Evolutionary conservation across 2,797 vertebrate genomes (phyloP), one percentile per base, ranked within the genome.

Genomic region (Falco naumanni): DNA sequence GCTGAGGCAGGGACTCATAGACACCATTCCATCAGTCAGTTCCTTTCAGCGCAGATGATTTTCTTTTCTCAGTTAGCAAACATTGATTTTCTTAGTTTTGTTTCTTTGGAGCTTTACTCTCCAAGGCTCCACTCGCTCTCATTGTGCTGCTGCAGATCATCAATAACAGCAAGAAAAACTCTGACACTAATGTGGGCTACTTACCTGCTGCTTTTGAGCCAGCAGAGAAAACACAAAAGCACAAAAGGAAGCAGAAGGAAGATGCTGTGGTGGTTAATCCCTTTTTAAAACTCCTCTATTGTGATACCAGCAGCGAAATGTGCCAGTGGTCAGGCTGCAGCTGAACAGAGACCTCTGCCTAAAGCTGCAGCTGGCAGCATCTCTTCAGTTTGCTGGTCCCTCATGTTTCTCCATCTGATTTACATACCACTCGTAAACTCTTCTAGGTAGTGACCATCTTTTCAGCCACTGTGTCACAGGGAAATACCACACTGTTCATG

Each of bases 81-180:
- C 90, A 97, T 93, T 83, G 97, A 98, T 97, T 97, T 97, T 97
- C 87, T 85, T 92, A 77, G 90, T 87, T 91, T 94, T 90, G 78
- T 96, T 96, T 97, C 80, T 94, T 91, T 90, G 93, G 92, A 96
- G 86, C 71, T 95, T 82, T 92, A 72, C 86, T 95, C 41, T 50
- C 69, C 78, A 72, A 95, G 93, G 90, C 82, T 78, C 77, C 0
- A 1, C 63, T 95, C 4, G 6, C 85, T 90, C 60, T 85, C 25
- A 59, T 88, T 80, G 76, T 90, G 64, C 65, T 79, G 53, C 88
- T 86, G 77, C 82, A 84, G 57, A 89, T 90, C 82, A 78, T 84
- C 93, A 91, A 80, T 87, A 96, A 93, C 61, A 87, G 51, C 61
- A 93, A 77, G 66, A 77, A 94, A 93, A 89, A 29, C 57, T 85